These are phyloP conservation scores for Mizuhopecten yessoensis DNA, from an alignment of 1,140 invertebrate genomes.

Conservation along the genomic window DNA sequence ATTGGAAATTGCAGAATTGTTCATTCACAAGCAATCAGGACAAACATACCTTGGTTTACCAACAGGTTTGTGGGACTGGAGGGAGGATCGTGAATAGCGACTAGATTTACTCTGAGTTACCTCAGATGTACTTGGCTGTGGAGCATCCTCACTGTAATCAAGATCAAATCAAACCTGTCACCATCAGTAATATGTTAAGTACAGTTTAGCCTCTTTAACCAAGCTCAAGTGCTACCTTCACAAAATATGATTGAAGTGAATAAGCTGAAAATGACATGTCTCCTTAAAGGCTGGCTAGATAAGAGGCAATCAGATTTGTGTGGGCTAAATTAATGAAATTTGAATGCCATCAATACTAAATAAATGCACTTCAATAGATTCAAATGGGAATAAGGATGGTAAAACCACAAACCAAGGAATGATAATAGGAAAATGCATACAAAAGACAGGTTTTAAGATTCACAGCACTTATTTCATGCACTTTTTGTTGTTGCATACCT, in stretches of 20 bases:
- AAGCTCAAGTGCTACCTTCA: neutral
- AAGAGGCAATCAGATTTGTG: neutral
- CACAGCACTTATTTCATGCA: neutral
- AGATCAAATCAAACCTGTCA: neutral
- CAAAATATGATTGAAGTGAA: neutral
- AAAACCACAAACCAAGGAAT: neutral
- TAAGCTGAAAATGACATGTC: neutral
- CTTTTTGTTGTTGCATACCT: neutral
- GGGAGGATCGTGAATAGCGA: slow-evolving; percentile 43
- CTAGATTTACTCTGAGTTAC: slow-evolving; percentile 41
- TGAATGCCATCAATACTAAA: neutral
- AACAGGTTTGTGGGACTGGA: slow-evolving; percentile 49
- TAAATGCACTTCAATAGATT: too few relatives aligned
- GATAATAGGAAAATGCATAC: neutral
- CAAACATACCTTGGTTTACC: slow-evolving; percentile 49
- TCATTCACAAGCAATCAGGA: neutral
- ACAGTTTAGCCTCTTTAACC: neutral
- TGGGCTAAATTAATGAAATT: neutral
- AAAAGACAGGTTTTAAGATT: neutral
- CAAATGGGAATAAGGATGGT: neutral
- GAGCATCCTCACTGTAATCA: neutral
- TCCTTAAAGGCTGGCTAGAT: neutral
- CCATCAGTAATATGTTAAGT: neutral
- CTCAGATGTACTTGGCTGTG: neutral
- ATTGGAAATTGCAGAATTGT: too few relatives aligned